These are phyloP conservation scores for Bradysia coprophila DNA, from an alignment of 1,140 invertebrate genomes.

Conservation along the genomic window DNA sequence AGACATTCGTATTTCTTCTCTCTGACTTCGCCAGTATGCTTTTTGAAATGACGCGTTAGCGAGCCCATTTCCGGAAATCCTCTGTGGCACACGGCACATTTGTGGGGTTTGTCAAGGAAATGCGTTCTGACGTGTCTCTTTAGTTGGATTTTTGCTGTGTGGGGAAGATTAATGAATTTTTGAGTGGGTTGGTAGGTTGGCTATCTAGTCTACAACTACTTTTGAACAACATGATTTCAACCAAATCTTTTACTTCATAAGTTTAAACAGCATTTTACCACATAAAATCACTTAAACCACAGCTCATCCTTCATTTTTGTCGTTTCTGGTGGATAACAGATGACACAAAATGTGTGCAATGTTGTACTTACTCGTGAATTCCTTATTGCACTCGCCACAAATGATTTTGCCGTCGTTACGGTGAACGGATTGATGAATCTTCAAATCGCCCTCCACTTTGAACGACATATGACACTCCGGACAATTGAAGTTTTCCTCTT, in stretches of 20 bases:
- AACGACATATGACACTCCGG: constrained; percentile 8
- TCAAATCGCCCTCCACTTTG: constrained; percentile 7
- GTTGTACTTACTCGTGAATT: constrained; percentile 10
- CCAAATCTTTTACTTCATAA: too few species aligned
- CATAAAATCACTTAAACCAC: too few species aligned
- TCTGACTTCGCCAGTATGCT: constrained; percentile 17
- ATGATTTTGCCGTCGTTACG: constrained; percentile 4
- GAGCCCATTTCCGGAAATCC: constrained; percentile 14
- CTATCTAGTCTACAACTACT: too few species aligned
- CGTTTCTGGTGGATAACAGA: too few species aligned
- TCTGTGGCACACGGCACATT: constrained; percentile 18
- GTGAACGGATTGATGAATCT: constrained; percentile 10
- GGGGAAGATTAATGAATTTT: neutral
- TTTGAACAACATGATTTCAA: too few species aligned
- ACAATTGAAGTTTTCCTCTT: constrained; percentile 8
- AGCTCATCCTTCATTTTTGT: too few species aligned
- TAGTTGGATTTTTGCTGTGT: constrained; percentile 8
- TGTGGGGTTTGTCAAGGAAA: constrained; percentile 16
- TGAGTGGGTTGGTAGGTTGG: neutral
- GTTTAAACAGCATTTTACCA: too few species aligned
- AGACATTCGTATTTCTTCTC: constrained; percentile 18
- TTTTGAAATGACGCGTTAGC: constrained; percentile 18
- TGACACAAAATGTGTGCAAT: too few species aligned
- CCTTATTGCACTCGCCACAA: constrained; percentile 9
- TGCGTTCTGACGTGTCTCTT: constrained; percentile 16